Evolutionary conservation across 1,140 invertebrate species (phyloP).

Genomic region (Drosophila simulans): DNA sequence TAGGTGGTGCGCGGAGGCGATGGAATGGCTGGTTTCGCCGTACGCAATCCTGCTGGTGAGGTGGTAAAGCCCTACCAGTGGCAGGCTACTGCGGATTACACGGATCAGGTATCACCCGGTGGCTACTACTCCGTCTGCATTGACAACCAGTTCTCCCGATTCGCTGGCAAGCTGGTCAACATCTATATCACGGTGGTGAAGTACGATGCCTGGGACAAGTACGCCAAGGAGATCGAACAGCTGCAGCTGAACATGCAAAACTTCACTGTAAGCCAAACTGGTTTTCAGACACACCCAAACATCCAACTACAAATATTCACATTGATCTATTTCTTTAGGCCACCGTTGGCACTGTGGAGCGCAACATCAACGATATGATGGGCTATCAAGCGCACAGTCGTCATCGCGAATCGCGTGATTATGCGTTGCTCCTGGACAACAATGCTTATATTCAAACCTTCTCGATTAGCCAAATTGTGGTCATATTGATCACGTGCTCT

Average conservation of each 20-base stretch:
- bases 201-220: slow-evolving; percentile 97
- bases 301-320: slow-evolving; percentile 1
- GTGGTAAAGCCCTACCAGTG: slow-evolving; percentile 96
- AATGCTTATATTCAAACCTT: slow-evolving; percentile 94
- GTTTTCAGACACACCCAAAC: slow-evolving; percentile 19
- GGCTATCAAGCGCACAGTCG: slow-evolving; percentile 92
- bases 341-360: slow-evolving; percentile 91
- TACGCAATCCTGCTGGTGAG: slow-evolving; percentile 92
- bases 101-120: slow-evolving; percentile 91
- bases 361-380: slow-evolving; percentile 93
- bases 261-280: slow-evolving; percentile 90
- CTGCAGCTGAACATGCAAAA: slow-evolving; percentile 95
- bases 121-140: slow-evolving; percentile 97
- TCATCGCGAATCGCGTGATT: slow-evolving; percentile 91
- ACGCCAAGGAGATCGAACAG: slow-evolving; percentile 94
- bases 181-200: slow-evolving; percentile 96
- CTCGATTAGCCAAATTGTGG: slow-evolving; percentile 94
- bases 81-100: slow-evolving; percentile 93
- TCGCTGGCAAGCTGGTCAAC: slow-evolving; percentile 96
- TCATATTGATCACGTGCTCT: slow-evolving; percentile 90
- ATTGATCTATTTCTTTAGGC: slow-evolving; percentile 86
- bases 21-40: slow-evolving; percentile 96
- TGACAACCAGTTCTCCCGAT: slow-evolving; percentile 97
- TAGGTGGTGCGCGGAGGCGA: slow-evolving; percentile 95
- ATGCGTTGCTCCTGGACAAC: slow-evolving; percentile 92